Evolutionary conservation across 2,888 invertebrate genomes (phyloP), one percentile per base, ranked within the genome.

Genomic region (Pristionchus exspectatus): DNA sequence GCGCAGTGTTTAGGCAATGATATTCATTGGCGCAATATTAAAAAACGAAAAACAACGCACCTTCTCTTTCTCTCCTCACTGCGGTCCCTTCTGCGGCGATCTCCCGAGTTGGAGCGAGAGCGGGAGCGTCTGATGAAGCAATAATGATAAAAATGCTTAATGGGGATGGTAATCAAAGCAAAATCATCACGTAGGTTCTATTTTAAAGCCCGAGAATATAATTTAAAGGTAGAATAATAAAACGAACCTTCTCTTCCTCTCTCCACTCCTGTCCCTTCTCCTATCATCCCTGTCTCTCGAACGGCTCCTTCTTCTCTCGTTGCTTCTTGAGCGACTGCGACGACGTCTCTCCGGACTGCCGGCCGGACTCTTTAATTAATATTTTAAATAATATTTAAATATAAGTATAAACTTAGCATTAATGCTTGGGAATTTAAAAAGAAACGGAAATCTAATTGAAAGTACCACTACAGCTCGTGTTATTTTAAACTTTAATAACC

Each of bases 341-440:
- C 74, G 72, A 24, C 56, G 56, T 54, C 87, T 69, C 14, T 87
- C 87, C 33, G 87, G 87, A 56, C 87, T 88, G 74, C 74, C 50
- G 24, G 87, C 74, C 27, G 74, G 87, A 59, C 56, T 59, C 85
- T 59, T 21, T 12, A 9, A 21, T 56, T 56, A 56, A 83, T 54
- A 59, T 24, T 59, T 33, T 30, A 59, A 81, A 81, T 27, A 54
- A 44, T 50, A 44, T 21, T 54, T 54, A 81, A 24, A 54, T 12
- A 27, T 72, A 54, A 56, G 16, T 54, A 33, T n/a, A 30, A 74
- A 74, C 5, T 33, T 33, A 33, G 16, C 18, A 69, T 12, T 18
- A 33, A 24, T 33, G 63, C 63, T 38, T 24, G 56, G 4, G 2
- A 24, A 69, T 3, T n/a, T 4, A 27, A 69, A 69, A 7, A 38